phyloP scores from a whole-genome alignment of 2,113 vertebrate species.

The Thalassarche chlororhynchos region DNA sequence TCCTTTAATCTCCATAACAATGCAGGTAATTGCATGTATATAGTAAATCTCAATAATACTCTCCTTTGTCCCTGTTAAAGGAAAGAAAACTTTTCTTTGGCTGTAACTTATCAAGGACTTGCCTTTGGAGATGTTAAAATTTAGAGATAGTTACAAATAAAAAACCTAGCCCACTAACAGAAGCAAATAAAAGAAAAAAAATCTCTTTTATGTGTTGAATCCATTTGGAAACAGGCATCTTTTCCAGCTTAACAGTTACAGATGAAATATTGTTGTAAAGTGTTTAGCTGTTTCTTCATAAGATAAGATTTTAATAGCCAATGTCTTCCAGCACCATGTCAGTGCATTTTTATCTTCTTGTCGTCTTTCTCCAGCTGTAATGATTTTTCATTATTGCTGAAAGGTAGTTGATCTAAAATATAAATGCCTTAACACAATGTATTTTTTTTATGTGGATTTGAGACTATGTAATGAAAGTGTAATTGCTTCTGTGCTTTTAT shows the following conservation, averaged over 20 bases:
- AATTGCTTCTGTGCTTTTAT: neutral
- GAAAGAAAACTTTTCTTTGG: neutral
- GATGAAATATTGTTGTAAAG: neutral
- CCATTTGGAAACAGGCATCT: neutral
- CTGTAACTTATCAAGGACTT: neutral
- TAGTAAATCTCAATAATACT: neutral
- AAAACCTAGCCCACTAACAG: neutral
- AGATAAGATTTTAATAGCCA: neutral
- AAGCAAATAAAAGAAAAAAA: neutral
- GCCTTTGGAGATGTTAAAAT: neutral
- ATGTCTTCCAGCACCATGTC: neutral
- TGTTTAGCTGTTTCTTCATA: neutral
- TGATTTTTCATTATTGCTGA: neutral
- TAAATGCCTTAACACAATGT: neutral
- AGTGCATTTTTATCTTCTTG: neutral
- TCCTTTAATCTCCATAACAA: constrained; percentile 34
- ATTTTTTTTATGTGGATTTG: neutral
- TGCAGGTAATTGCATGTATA: constrained; percentile 28
- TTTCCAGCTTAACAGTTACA: neutral
- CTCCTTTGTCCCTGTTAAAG: neutral
- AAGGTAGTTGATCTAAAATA: neutral
- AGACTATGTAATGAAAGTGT: neutral
- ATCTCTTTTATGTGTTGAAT: neutral
- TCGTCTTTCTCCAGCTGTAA: neutral
- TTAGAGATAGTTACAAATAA: neutral